Percentiles rank a stretch among this genome's conserved stretches.
phyloP scores from a whole-genome alignment of 1,140 invertebrate genomes.

The Drosophila triauraria region DNA sequence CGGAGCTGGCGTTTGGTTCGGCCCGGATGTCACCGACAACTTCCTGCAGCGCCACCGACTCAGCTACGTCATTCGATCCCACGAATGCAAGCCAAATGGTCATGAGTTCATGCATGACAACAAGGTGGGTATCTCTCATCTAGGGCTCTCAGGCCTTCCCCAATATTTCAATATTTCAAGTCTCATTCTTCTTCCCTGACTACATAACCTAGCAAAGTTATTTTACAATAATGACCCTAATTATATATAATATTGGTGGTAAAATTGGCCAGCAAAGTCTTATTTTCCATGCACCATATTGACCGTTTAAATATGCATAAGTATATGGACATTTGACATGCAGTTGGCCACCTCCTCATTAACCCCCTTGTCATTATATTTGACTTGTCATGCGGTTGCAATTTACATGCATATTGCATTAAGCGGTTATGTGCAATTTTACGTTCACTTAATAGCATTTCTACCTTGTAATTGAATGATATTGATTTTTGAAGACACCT shows the following conservation, averaged over 20 bases:
- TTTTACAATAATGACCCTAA: not conserved
- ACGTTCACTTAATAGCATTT: slow-evolving; percentile 10
- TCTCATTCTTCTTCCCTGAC: not conserved
- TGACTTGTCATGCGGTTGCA: slow-evolving; percentile 25
- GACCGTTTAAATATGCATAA: not conserved
- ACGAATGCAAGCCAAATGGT: slow-evolving; percentile 96
- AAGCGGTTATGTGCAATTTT: slow-evolving; percentile 14
- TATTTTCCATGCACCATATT: not conserved
- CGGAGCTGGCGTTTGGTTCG: slow-evolving; percentile 96
- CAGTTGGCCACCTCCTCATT: not conserved
- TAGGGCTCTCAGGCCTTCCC: too few species aligned
- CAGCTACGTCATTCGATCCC: slow-evolving; percentile 92
- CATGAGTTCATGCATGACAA: slow-evolving; percentile 94
- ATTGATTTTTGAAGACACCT: slow-evolving; percentile 8
- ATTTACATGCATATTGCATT: slow-evolving; percentile 31
- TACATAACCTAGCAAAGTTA: not conserved
- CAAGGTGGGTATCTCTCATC: slow-evolving; percentile 86
- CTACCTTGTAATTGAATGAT: slow-evolving; percentile 17
- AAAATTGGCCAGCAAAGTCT: not conserved
- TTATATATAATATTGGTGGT: not conserved
- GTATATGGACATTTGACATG: not conserved
- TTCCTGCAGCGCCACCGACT: slow-evolving; percentile 92
- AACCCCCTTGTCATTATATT: slow-evolving; percentile 5
- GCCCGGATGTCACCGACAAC: slow-evolving; percentile 92
- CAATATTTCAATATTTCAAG: not conserved